Evolutionary conservation across 1,140 invertebrate genomes (phyloP), one percentile per base, ranked within the genome.

Genomic region (Ptiloglossa arizonensis): DNA sequence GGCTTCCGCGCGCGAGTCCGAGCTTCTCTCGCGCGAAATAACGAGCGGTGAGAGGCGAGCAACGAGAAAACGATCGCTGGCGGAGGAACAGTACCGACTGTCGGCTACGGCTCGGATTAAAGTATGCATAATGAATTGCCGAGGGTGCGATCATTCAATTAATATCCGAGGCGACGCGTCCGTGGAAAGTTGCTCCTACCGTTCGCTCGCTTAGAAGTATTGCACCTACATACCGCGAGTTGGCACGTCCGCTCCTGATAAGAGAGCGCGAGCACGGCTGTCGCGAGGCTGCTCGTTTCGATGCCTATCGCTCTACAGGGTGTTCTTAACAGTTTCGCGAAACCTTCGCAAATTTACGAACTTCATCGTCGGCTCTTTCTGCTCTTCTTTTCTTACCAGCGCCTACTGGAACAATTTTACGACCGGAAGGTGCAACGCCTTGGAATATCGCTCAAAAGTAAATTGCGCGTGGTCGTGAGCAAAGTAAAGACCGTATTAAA

Each of bases 101-200:
- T 38, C 32, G 11, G 35, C 56, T 72, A 62, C 57, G 50, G n/a
- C 52, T 44, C 69, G 64, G 82, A 87, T 82, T 83, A 86, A 89
- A 87, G 74, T 62, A 69, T 70, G 81, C 82, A 62, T 88, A 84
- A 88, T 88, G 76, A 87, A 73, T 80, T 60, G 57, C 67, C 81
- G 74, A 70, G 79, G 76, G 80, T 82, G 70, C 83, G 68, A 87
- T 88, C 86, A 86, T 88, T 88, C 82, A 89, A 88, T 89, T 86
- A 88, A 88, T 86, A 82, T 73, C 52, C 59, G 38, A 60, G 48
- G 38, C 69, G 62, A 27, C 66, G 56, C 54, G 66, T 38, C 50
- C 71, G 44, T 77, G 83, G 81, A 83, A 85, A 85, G 72, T 73
- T 56, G 52, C 56, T 71, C 17, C 11, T 22, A 17, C 17, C 50